Evolutionary conservation across 2,113 vertebrate genomes (phyloP), one percentile per base, ranked within the genome.

Genomic region (Cebus imitator): DNA sequence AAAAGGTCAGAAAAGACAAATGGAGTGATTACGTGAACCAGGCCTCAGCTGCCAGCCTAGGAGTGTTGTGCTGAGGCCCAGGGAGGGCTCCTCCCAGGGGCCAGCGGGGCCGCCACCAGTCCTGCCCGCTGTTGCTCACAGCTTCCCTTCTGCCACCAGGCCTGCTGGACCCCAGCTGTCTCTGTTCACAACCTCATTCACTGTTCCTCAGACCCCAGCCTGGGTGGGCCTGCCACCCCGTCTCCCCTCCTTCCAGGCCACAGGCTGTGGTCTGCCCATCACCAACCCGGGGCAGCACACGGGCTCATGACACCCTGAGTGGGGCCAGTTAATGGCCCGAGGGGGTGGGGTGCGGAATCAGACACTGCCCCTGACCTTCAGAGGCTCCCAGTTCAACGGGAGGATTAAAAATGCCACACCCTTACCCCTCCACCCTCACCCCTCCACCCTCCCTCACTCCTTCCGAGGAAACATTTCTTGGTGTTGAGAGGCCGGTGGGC

Each of bases 1-100:
- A 84, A 68, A 25, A 12, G 8, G 27, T 48, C 8, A 55, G 87
- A 57, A 23, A 61, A 57, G 66, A 68, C 5, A 1, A 4, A 50
- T 18, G 0, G 4, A 61, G 12, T 37, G 13, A 30, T 40, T 16
- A 1, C 18, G 0, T 3, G 48, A 72, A 43, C 27, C 8, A 48
- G 43, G 11, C 52, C 13, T n/a, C 5, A 5, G 40, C 75, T 32
- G 0, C 23, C 48, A 58, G 11, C 13, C 3, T 25, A 23, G 81
- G 25, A 78, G n/a, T 6, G 25, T 43, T 5, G 8, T 61, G 58
- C 21, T 4, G 37, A 95, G 58, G 37, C 76, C 55, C 0, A 21
- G 3, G 17, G 35, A 94, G 78, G 37, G 94, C 83, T 91, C 55
- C 95, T 70, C 70, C 76, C 37, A 14, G 88, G 50, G 90, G 79